Evolutionary conservation across 2,797 vertebrate genomes (phyloP), one percentile per base, ranked within the genome.

Genomic region (Acrocephalus scirpaceus): DNA sequence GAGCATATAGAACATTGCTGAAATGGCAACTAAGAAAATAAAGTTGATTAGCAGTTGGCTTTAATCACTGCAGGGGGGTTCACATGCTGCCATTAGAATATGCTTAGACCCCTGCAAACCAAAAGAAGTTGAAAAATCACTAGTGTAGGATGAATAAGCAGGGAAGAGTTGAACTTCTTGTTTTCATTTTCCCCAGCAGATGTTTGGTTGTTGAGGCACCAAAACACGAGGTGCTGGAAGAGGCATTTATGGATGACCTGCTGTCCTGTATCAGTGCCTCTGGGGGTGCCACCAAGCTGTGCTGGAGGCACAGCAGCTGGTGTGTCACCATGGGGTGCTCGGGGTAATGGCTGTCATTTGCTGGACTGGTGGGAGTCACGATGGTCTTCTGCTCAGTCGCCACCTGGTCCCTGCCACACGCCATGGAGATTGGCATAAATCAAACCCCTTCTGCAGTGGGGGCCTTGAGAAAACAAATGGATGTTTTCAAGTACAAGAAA

Each of bases 331-430:
- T 23, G 90, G 95, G 90, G 16, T 71, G 44, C 71, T 67, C 0
- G 0, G 40, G 79, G 64, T 74, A 74, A 95, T 69, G 62, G 34
- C 61, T 95, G 71, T 87, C 74, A 22, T 91, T 72, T 44, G 57
- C 64, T 84, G 83, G 83, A 66, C 0, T 64, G 50, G 64, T 74
- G 83, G 83, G 54, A 95, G 34, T 40, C 94, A 87, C 1, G 0
- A 40, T 65, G 69, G 85, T 84, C 95, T 69, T 93, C 69, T 88
- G 80, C 75, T 93, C 90, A 79, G 74, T 67, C 20, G 40, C 96
- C 96, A 95, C 83, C 92, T 94, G 96, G 64, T 90, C 45, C 45
- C 92, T 92, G 80, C 77, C 88, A 82, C 60, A 38, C 3, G 4
- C 60, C 30, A 10, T 23, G 44, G 88, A 71, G 77, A 73, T 26